phyloP scores from a whole-genome alignment of 1,140 invertebrate species.

The Himalopsyche phryganea region DNA sequence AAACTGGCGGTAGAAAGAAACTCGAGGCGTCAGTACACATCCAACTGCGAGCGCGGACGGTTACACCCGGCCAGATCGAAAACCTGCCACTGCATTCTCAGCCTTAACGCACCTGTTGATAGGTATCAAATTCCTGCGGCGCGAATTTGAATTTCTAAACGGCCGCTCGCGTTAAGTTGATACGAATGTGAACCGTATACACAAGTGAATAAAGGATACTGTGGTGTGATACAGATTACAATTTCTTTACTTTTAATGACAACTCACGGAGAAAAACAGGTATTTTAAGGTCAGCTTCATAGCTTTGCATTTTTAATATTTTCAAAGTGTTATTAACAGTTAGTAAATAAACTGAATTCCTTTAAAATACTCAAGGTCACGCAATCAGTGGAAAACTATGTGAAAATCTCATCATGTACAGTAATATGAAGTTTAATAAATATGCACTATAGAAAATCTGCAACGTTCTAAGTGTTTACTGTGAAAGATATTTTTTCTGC shows the following conservation, averaged over 20 bases:
- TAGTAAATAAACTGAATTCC: constrained; percentile 1
- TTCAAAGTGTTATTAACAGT: constrained; percentile 17
- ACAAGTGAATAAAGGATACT: not conserved
- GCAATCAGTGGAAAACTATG: too few species aligned
- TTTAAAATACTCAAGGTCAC: too few species aligned
- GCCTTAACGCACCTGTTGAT: constrained; percentile 29
- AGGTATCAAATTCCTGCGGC: constrained; percentile 26
- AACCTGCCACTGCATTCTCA: constrained; percentile 7
- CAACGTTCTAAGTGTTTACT: too few species aligned
- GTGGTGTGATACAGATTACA: not conserved
- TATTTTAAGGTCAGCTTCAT: constrained; percentile 30
- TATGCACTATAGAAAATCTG: too few species aligned
- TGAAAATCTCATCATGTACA: too few species aligned
- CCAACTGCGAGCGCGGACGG: constrained; percentile 6
- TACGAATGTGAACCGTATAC: not conserved
- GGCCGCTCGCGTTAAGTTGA: constrained; percentile 10
- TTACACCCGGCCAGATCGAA: constrained; percentile 2
- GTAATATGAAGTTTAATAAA: too few species aligned
- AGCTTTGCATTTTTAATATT: constrained; percentile 17
- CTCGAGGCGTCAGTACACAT: constrained; percentile 9
- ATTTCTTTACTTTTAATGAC: constrained; percentile 16
- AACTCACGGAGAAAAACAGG: constrained; percentile 6
- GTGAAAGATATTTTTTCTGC: too few species aligned
- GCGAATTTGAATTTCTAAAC: constrained; percentile 31
- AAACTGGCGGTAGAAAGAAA: too few species aligned